These are phyloP conservation scores for Eulemur macaco DNA, from an alignment of 2,113 vertebrate species.

Conservation along the genomic window DNA sequence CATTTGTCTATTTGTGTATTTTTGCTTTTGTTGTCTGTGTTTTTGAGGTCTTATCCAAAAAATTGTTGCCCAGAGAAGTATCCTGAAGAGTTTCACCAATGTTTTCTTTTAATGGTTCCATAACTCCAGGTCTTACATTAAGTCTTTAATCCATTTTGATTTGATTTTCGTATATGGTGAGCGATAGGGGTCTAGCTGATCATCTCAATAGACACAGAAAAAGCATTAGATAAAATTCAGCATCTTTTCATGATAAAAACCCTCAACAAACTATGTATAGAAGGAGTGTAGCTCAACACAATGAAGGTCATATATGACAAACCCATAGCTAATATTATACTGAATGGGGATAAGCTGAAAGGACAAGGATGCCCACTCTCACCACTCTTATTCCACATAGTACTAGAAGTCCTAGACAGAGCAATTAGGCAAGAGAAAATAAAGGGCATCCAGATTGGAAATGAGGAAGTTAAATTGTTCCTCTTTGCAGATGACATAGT, in stretches of 20 bases:
- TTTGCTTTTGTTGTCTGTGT: too few species aligned
- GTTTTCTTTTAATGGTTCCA: neutral
- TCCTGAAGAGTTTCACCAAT: neutral
- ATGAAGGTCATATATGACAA: too few species aligned
- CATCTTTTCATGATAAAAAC: neutral
- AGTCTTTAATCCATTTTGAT: neutral
- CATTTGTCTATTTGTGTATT: too few species aligned
- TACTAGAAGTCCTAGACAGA: too few species aligned
- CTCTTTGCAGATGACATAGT: neutral
- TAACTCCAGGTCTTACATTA: neutral
- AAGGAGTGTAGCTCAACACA: too few species aligned
- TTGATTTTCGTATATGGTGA: neutral
- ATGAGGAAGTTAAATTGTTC: neutral
- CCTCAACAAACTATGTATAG: too few species aligned
- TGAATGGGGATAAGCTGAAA: too few species aligned
- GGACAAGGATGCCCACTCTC: too few species aligned
- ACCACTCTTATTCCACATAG: too few species aligned
- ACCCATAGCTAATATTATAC: too few species aligned
- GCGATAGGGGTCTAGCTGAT: neutral
- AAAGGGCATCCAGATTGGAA: too few species aligned
- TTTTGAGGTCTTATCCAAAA: neutral
- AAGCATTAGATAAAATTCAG: neutral
- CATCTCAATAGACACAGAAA: neutral
- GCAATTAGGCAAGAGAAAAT: too few species aligned
- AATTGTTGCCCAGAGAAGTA: neutral